Percentiles rank a stretch among this genome's conserved stretches.
Evolutionary conservation across 2,797 vertebrate genomes (phyloP).

Genomic region (Phylloscopus collybita): DNA sequence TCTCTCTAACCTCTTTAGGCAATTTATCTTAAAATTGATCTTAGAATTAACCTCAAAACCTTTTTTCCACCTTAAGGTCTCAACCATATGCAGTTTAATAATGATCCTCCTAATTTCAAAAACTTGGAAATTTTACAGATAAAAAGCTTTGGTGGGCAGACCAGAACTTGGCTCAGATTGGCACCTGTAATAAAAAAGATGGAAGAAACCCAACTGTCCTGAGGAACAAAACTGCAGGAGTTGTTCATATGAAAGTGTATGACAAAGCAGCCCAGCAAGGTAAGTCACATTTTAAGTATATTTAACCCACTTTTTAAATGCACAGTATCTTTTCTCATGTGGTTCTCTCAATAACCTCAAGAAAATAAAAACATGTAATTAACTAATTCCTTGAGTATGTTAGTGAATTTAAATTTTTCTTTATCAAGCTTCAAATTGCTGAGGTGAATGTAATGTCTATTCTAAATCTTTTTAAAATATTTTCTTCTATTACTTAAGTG

Average conservation of each 20-base stretch:
- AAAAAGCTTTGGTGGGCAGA: slow-evolving; percentile 98
- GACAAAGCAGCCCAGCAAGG: slow-evolving; percentile 95
- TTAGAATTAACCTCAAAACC: not conserved
- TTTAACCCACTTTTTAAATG: not conserved
- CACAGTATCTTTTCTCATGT: not conserved
- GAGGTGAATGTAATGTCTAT: not conserved
- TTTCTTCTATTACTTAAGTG: not conserved
- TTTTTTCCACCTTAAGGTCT: not conserved
- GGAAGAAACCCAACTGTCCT: slow-evolving; percentile 86
- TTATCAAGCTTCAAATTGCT: not conserved
- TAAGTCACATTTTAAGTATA: slow-evolving; percentile 31
- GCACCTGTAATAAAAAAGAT: slow-evolving; percentile 92
- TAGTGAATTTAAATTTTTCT: not conserved
- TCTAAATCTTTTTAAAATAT: not conserved
- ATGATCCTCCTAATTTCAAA: not conserved
- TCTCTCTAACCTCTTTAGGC: not conserved
- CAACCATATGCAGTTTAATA: not conserved
- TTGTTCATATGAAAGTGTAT: slow-evolving; percentile 97
- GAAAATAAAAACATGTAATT: not conserved
- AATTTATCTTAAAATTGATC: not conserved
- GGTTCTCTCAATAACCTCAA: not conserved
- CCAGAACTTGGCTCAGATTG: slow-evolving; percentile 90
- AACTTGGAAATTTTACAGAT: slow-evolving; percentile 78
- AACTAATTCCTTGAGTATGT: not conserved
- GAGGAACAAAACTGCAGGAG: slow-evolving; percentile 92